Evolutionary conservation across 2,888 invertebrate species (phyloP).

Genomic region (Leistus spinibarbis): DNA sequence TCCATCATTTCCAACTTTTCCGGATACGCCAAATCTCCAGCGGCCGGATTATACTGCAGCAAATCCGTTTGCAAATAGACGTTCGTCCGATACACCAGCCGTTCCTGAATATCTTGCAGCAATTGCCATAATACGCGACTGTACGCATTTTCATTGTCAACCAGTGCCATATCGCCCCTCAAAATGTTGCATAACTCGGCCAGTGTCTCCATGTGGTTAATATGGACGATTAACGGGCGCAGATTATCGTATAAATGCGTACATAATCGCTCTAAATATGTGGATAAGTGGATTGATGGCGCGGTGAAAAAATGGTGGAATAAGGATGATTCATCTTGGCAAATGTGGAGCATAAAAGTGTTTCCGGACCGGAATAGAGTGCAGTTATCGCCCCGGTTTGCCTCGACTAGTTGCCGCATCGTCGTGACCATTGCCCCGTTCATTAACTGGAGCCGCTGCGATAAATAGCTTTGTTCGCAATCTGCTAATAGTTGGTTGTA

Average conservation of each 20-base stretch:
- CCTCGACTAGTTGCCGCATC: slow-evolving; percentile 67
- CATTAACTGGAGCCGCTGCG: slow-evolving; percentile 70
- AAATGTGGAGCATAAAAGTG: slow-evolving; percentile 89
- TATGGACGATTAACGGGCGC: slow-evolving; percentile 92
- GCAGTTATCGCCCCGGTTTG: slow-evolving; percentile 78
- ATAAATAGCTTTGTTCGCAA: slow-evolving; percentile 82
- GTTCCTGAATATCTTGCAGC: slow-evolving; percentile 93
- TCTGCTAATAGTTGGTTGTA: slow-evolving; percentile 76
- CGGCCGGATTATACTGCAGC: slow-evolving; percentile 82
- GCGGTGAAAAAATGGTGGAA: slow-evolving; percentile 32
- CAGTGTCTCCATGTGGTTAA: slow-evolving; percentile 95
- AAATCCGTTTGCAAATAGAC: slow-evolving; percentile 94
- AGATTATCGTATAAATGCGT: slow-evolving; percentile 89
- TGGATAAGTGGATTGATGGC: slow-evolving; percentile 2
- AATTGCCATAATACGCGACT: slow-evolving; percentile 62
- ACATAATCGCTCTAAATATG: slow-evolving; percentile 79
- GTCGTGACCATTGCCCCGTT: slow-evolving; percentile 73
- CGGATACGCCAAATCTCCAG: slow-evolving; percentile 97
- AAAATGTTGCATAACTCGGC: slow-evolving; percentile 96
- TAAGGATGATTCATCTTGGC: slow-evolving; percentile 91
- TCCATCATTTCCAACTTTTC: slow-evolving; percentile 98
- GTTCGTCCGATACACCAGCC: slow-evolving; percentile 94
- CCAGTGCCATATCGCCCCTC: slow-evolving; percentile 88
- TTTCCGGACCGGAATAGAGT: slow-evolving; percentile 85
- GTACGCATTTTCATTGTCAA: slow-evolving; percentile 73